Conservation (phyloP, 92 coral and sea anemone species). For the Metridium senile region DNA sequence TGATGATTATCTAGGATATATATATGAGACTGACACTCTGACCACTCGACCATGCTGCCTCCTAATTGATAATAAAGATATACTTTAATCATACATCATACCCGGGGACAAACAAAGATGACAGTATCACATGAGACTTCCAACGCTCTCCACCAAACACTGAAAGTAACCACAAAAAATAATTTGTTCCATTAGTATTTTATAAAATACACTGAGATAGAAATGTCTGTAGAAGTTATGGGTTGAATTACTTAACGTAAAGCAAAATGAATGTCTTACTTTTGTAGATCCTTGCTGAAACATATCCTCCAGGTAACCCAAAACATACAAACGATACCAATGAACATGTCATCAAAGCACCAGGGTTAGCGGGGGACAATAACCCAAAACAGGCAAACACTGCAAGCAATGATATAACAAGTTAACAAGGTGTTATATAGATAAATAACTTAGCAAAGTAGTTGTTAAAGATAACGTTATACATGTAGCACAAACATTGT, state of each 20-base stretch:
- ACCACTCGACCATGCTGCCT: no score
- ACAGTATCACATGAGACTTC: slow-evolving; percentile 93
- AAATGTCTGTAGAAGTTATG: no score
- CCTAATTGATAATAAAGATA: no score
- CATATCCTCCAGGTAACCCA: slow-evolving; percentile 96
- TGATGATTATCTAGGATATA: no score
- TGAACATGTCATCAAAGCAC: slow-evolving; percentile 95
- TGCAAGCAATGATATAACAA: slow-evolving; percentile 15
- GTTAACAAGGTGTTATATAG: background rate
- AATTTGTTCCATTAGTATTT: no score
- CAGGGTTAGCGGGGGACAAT: slow-evolving; percentile 97
- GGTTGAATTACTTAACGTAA: background rate
- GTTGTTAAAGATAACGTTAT: no score
- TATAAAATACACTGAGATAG: no score
- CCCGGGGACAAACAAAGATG: slow-evolving; percentile 97
- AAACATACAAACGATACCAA: slow-evolving; percentile 96
- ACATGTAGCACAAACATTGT: no score
- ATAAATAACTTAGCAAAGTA: background rate
- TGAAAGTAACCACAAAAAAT: slow-evolving; percentile 32
- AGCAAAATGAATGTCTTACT: slow-evolving; percentile 50
- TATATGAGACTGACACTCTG: no score
- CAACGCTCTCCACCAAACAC: slow-evolving; percentile 99
- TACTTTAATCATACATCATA: slow-evolving; percentile 55
- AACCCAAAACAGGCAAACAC: slow-evolving; percentile 99
- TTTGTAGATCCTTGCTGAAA: slow-evolving; percentile 93